Evolutionary conservation across 1,140 invertebrate species (phyloP).

Genomic region (Zaprionus gabonicus): DNA sequence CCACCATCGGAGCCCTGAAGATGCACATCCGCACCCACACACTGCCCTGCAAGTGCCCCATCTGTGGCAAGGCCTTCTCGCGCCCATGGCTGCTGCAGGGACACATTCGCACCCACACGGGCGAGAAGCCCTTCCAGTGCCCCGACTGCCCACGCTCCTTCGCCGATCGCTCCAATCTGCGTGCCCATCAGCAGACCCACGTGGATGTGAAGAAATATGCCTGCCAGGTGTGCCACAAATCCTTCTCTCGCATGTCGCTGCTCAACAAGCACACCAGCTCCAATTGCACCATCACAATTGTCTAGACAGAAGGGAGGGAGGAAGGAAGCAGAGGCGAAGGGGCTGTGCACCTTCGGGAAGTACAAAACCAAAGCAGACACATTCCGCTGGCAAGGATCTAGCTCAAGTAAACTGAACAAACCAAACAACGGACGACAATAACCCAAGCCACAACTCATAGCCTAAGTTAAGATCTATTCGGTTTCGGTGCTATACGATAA

Average conservation of each 20-base stretch:
- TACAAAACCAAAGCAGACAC: slow-evolving; percentile 36
- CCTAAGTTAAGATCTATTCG: slow-evolving; percentile 58
- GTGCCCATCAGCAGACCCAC: slow-evolving; percentile 89
- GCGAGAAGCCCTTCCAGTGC: slow-evolving; percentile 98
- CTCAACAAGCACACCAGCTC: slow-evolving; percentile 92
- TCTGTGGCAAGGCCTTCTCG: slow-evolving; percentile 98
- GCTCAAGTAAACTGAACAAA: slow-evolving; percentile 32
- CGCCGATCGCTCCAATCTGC: slow-evolving; percentile 94
- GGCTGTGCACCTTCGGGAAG: not conserved
- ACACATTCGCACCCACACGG: slow-evolving; percentile 95
- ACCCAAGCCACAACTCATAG: slow-evolving; percentile 27
- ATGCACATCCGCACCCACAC: slow-evolving; percentile 92
- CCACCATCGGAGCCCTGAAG: slow-evolving; percentile 87
- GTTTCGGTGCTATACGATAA: slow-evolving; percentile 69
- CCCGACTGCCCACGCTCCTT: slow-evolving; percentile 97
- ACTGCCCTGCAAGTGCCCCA: slow-evolving; percentile 97
- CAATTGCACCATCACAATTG: slow-evolving; percentile 82
- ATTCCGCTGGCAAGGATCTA: slow-evolving; percentile 79
- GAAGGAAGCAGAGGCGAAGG: not conserved
- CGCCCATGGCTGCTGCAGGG: slow-evolving; percentile 98
- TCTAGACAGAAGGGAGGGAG: slow-evolving; percentile 40
- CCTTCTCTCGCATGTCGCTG: slow-evolving; percentile 95
- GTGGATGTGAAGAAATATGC: slow-evolving; percentile 85
- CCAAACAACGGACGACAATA: slow-evolving; percentile 66
- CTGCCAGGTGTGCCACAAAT: slow-evolving; percentile 85